Evolutionary conservation across 2,888 invertebrate species (phyloP), one percentile per base, ranked within the genome.

Genomic region (Cremastobaeus sp.): DNA sequence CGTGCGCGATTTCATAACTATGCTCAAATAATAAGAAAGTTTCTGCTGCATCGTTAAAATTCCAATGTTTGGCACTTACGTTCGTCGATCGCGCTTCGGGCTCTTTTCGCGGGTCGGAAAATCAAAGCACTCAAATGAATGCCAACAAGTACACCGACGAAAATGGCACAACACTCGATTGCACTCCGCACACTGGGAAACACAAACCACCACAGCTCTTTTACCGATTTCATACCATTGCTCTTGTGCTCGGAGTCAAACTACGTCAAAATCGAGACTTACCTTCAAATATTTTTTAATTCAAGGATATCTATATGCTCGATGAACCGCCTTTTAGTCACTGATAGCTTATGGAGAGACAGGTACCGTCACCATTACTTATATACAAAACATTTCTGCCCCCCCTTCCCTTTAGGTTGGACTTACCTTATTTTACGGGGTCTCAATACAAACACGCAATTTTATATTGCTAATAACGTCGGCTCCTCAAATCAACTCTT

Each of bases 341-440:
- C 84, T 81, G 82, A 82, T 82, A 83, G 85, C 81, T 83, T 86
- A 84, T 85, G 86, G 78, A 84, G 83, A 84, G 85, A 84, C 84
- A 76, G 80, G 80, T 80, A 74, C 78, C 80, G 77, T 81, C 81
- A 76, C 81, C 78, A 82, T 77, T 80, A 81, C 82, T 86, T 86
- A 85, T 86, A 86, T 86, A 86, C 85, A 86, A 84, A 83, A 80
- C 79, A 59, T 69, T 69, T 69, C 59, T 59, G 71, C 39, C 82
- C 81, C 82, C 81, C 81, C 83, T 83, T 79, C 86, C 85, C 80
- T 8, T 41, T 15, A 76, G 50, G 68, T 54, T 45, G 73, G 57
- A 55, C 71, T 76, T 74, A 76, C 69, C 78, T 71, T 60, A 52
- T 14, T 8, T 75, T 73, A 76, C 78, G 74, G 81, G 78, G 77